Evolutionary conservation across 2,113 vertebrate genomes (phyloP).

Genomic region (Otocyon megalotis): DNA sequence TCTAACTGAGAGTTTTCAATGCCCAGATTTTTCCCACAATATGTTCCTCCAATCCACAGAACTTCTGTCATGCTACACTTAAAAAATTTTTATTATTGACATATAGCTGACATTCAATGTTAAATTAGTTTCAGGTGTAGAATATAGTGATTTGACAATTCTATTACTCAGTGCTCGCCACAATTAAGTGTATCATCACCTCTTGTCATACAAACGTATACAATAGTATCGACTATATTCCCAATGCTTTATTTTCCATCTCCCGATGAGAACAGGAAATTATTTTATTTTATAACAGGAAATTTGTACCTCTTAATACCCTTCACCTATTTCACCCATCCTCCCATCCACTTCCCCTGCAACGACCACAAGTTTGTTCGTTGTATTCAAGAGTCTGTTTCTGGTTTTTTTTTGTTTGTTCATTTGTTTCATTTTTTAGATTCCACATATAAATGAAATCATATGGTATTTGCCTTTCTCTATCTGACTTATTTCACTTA

Average conservation of each 20-base stretch:
- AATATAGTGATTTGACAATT: not conserved
- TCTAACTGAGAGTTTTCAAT: not conserved
- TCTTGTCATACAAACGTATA: not conserved
- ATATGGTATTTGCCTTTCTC: not conserved
- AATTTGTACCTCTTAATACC: not conserved
- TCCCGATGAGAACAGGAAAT: not conserved
- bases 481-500: not conserved
- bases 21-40: not conserved
- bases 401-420: not conserved
- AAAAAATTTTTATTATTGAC: not conserved
- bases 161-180: not conserved
- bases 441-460: not conserved
- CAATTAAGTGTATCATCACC: not conserved
- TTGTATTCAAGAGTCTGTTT: not conserved
- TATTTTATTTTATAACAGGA: not conserved
- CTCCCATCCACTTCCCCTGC: not conserved
- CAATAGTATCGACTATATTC: not conserved
- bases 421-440: not conserved
- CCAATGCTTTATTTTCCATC: not conserved
- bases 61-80: not conserved
- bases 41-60: not conserved
- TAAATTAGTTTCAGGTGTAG: not conserved
- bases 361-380: not conserved
- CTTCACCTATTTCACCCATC: not conserved
- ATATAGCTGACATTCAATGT: not conserved